Conservation (phyloP, 2,797 vertebrate genomes). For the Siniperca scherzeri region DNA sequence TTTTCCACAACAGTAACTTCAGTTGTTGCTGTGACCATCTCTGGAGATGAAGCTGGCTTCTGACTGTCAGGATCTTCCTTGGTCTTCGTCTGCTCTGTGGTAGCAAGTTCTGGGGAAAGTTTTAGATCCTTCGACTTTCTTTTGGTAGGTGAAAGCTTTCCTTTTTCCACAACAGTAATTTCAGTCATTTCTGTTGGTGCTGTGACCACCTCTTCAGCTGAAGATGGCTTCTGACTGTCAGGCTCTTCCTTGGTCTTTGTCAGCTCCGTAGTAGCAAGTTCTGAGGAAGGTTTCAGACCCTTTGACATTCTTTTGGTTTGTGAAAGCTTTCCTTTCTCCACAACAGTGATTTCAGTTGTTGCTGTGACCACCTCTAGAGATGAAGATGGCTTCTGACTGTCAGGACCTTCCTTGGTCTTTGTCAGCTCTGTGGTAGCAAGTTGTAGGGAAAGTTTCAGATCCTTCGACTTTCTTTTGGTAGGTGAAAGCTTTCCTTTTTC, state of each 20-base stretch:
- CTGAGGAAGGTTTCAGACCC: not conserved
- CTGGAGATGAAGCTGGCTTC: not conserved
- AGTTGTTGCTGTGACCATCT: not conserved
- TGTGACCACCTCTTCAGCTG: not conserved
- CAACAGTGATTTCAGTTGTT: not conserved
- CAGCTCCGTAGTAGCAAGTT: not conserved
- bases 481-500: not conserved
- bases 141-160: not conserved
- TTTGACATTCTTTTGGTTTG: not conserved
- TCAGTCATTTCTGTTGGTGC: not conserved
- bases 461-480: conserved; percentile 15
- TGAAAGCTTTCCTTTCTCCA: not conserved
- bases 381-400: not conserved
- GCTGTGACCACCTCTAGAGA: not conserved
- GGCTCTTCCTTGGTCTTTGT: not conserved
- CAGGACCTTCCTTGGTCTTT: not conserved
- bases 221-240: not conserved
- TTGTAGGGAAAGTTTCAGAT: not conserved
- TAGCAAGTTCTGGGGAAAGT: not conserved
- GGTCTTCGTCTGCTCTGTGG: not conserved
- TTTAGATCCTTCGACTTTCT: not conserved
- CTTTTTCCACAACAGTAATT: not conserved
- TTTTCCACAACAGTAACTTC: not conserved
- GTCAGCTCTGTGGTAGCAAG: not conserved
- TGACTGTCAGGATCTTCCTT: not conserved